These are phyloP conservation scores for Dasypolia templi DNA, from an alignment of 2,888 invertebrate species.

Conservation along the genomic window DNA sequence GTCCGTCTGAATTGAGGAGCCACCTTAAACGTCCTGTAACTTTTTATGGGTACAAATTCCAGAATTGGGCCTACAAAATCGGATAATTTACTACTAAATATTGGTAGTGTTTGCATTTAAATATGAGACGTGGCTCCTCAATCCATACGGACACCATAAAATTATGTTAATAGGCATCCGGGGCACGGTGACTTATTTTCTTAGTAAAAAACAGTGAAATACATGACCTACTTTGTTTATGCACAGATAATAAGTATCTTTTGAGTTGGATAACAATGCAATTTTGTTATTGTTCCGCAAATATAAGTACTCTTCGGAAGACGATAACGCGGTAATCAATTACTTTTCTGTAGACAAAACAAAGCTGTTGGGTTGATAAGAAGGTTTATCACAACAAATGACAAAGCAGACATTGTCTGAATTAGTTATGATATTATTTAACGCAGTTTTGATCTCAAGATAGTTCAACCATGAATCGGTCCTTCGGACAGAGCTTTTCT, in stretches of 20 bases:
- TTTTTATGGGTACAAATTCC: no score
- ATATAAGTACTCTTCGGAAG: conserved; percentile 7
- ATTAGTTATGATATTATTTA: conserved; percentile 11
- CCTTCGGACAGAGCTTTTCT: conserved; percentile 31
- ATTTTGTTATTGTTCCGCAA: conserved; percentile 6
- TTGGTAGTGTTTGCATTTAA: no score
- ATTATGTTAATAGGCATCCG: background rate
- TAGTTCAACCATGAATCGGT: conserved; percentile 14
- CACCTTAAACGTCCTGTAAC: no score
- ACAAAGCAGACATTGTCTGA: conserved; percentile 2
- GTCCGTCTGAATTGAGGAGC: no score
- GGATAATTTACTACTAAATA: no score
- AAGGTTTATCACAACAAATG: background rate
- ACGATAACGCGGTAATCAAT: conserved; percentile 28
- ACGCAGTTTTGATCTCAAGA: conserved; percentile 18
- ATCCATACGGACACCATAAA: no score
- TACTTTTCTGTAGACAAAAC: conserved; percentile 16
- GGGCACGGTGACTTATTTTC: conserved; percentile 9
- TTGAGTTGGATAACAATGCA: conserved; percentile 2
- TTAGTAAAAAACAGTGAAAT: background rate
- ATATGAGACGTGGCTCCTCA: no score
- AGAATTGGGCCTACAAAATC: no score
- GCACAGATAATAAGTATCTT: conserved; percentile 7
- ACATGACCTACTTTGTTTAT: conserved; percentile 3
- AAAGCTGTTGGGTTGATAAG: conserved; percentile 22